These are phyloP conservation scores for Tichodroma muraria DNA, from an alignment of 2,113 vertebrate genomes.

Conservation along the genomic window DNA sequence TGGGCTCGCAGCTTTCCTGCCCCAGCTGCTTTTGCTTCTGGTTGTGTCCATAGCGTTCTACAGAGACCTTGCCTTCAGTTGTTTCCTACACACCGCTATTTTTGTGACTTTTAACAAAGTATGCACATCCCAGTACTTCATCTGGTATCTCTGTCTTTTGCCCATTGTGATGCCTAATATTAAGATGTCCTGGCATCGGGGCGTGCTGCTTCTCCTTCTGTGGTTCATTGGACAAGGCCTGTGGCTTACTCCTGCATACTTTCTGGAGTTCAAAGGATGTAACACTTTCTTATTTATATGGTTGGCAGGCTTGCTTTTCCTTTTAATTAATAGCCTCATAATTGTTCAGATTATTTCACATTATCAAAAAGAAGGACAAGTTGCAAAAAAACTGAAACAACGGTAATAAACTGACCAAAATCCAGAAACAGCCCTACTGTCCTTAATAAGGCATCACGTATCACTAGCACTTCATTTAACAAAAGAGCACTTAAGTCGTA, in stretches of 20 bases:
- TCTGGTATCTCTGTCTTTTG: constrained; percentile 95
- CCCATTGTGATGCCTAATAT: constrained; percentile 83
- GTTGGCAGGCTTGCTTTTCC: constrained; percentile 84
- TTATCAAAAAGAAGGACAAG: constrained; percentile 63
- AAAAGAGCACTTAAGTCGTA: accelerated
- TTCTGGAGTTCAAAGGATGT: constrained; percentile 87
- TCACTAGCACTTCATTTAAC: neutral
- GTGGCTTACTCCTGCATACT: constrained; percentile 87
- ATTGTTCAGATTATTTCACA: constrained; percentile 83
- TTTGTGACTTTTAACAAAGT: constrained; percentile 99
- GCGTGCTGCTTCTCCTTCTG: constrained; percentile 68
- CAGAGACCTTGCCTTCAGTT: constrained; percentile 84
- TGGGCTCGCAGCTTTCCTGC: constrained; percentile 84
- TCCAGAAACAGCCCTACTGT: neutral
- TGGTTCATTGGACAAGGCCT: constrained; percentile 90
- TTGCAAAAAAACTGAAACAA: constrained; percentile 31
- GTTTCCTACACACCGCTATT: constrained; percentile 87
- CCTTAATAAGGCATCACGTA: neutral
- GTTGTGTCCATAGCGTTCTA: constrained; percentile 76
- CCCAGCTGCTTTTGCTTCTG: constrained; percentile 81
- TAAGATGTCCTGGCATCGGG: constrained; percentile 69
- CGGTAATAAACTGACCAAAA: neutral
- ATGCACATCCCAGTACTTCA: constrained; percentile 97
- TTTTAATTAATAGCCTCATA: constrained; percentile 83
- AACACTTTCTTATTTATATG: constrained; percentile 88